phyloP scores from a whole-genome alignment of 2,113 vertebrate species.

The pig (Sus scrofa) region DNA sequence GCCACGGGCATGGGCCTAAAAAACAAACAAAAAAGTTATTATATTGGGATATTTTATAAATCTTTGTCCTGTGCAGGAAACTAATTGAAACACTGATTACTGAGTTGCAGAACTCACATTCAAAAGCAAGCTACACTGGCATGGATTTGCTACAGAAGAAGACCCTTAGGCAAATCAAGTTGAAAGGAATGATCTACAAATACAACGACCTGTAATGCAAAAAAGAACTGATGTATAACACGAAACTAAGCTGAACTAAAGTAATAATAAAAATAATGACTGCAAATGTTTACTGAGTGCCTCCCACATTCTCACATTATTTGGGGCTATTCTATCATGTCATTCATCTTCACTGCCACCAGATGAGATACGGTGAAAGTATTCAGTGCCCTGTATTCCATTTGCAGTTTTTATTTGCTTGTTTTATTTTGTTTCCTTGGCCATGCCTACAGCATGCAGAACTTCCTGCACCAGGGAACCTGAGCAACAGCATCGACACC shows the following conservation, averaged over 20 bases:
- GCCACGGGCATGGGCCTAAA: no score
- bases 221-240: background rate
- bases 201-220: background rate
- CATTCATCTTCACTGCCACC: background rate
- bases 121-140: background rate
- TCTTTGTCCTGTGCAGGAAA: background rate
- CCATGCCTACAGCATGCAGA: no score
- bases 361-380: background rate
- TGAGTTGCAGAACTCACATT: background rate
- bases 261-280: background rate
- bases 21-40: no score
- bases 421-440: no score
- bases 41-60: conserved; percentile 28
- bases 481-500: no score
- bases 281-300: background rate
- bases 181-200: background rate
- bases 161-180: background rate
- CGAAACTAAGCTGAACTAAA: background rate
- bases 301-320: background rate
- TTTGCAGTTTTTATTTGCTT: background rate
- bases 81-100: conserved; percentile 25
- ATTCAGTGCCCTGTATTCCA: background rate
- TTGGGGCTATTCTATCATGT: background rate
- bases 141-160: background rate
- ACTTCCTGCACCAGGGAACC: no score